Evolutionary conservation across 2,888 invertebrate genomes (phyloP).

Genomic region (Electrophaes corylata): DNA sequence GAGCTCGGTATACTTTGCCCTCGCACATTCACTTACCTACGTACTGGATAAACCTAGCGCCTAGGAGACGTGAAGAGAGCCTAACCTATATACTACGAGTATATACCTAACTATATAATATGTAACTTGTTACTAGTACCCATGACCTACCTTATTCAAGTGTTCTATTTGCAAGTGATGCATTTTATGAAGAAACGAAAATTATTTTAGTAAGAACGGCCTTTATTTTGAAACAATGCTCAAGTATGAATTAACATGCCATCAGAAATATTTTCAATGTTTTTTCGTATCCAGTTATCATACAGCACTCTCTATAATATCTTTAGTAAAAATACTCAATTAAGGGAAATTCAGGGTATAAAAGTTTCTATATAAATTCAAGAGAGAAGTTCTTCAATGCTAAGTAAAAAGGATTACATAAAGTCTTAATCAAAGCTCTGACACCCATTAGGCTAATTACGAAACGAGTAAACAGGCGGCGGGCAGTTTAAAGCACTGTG

Average conservation of each 20-base stretch:
- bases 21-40: conserved; percentile 54
- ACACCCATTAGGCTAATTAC: conserved; percentile 31
- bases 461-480: conserved; percentile 39
- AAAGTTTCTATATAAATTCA: too few relatives aligned
- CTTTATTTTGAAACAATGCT: not conserved
- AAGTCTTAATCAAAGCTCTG: not conserved
- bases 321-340: too few relatives aligned
- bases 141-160: not conserved
- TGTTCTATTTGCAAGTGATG: not conserved
- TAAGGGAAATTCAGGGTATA: too few relatives aligned
- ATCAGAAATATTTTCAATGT: too few relatives aligned
- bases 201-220: not conserved
- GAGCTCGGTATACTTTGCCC: conserved; percentile 33
- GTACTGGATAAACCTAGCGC: too few relatives aligned
- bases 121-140: not conserved
- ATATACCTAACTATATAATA: too few relatives aligned
- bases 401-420: not conserved
- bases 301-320: too few relatives aligned
- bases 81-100: too few relatives aligned
- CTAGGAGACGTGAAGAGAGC: too few relatives aligned
- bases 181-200: not conserved
- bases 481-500: conserved; percentile 35
- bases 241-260: not conserved
- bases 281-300: too few relatives aligned
- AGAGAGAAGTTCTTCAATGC: not conserved